These are phyloP conservation scores for Stenichneumon culpator DNA, from an alignment of 2,888 invertebrate genomes.

Conservation along the genomic window DNA sequence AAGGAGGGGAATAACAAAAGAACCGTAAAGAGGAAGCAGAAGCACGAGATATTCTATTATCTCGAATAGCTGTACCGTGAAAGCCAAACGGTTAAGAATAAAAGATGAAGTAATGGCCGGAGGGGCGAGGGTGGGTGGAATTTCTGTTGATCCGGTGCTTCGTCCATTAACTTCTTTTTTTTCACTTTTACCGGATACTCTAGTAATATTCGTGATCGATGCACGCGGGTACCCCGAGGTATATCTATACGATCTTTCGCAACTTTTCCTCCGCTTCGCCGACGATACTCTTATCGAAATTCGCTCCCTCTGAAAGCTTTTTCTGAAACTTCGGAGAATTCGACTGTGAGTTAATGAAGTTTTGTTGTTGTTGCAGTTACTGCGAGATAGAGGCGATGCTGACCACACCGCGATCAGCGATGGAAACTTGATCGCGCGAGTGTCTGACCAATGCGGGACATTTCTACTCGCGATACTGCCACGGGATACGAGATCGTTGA, in stretches of 20 bases:
- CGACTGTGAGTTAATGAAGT: constrained; percentile 5
- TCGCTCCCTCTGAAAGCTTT: constrained; percentile 6
- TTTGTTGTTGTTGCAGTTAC: constrained; percentile 58
- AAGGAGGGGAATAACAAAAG: constrained; percentile 54
- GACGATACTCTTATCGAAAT: constrained; percentile 5
- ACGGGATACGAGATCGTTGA: background rate
- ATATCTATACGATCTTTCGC: background rate
- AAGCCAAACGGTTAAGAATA: constrained; percentile 53
- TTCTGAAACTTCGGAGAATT: constrained; percentile 25
- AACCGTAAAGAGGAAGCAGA: constrained; percentile 58
- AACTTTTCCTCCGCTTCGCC: constrained; percentile 22
- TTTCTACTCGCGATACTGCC: background rate
- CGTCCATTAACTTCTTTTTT: constrained; percentile 50
- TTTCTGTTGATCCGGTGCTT: constrained; percentile 43
- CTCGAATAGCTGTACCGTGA: constrained; percentile 63
- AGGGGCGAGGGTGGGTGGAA: background rate
- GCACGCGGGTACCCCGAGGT: background rate
- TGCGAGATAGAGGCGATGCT: constrained; percentile 30
- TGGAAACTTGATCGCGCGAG: background rate
- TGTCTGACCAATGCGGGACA: constrained; percentile 37
- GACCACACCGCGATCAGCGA: constrained; percentile 14
- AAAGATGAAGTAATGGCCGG: constrained; percentile 12
- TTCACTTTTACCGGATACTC: constrained; percentile 20
- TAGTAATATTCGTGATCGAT: constrained; percentile 42
- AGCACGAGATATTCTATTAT: constrained; percentile 69